phyloP scores from a whole-genome alignment of 2,113 vertebrate genomes.

The Entelurus aequoreus region DNA sequence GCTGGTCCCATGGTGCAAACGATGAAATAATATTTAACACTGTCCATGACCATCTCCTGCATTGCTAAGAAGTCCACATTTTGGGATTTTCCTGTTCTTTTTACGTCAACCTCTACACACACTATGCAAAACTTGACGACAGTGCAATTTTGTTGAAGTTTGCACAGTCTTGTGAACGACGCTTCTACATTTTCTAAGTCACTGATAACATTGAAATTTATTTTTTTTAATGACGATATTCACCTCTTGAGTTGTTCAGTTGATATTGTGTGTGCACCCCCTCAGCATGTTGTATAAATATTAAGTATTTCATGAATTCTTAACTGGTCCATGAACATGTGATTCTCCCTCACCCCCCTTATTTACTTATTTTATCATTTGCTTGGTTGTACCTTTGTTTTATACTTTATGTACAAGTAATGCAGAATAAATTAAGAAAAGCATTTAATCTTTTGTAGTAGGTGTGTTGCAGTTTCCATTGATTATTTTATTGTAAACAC shows the following conservation, averaged over 20 bases:
- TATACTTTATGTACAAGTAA: slow-evolving; percentile 68
- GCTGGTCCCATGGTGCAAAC: slow-evolving; percentile 50
- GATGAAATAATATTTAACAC: slow-evolving; percentile 5
- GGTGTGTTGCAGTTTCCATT: not conserved
- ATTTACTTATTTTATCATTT: slow-evolving; percentile 62
- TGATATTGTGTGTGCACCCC: slow-evolving; percentile 55
- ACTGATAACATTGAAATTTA: slow-evolving; percentile 44
- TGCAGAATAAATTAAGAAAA: slow-evolving; percentile 67
- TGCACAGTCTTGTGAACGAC: slow-evolving; percentile 52
- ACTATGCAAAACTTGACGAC: slow-evolving; percentile 66
- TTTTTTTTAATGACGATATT: slow-evolving; percentile 45
- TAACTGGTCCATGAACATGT: slow-evolving; percentile 29
- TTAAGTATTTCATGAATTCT: slow-evolving; percentile 51
- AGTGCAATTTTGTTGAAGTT: slow-evolving; percentile 53
- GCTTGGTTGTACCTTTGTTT: slow-evolving; percentile 68
- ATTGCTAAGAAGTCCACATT: slow-evolving; percentile 40
- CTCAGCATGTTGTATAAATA: slow-evolving; percentile 53
- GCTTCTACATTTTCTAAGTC: slow-evolving; percentile 53
- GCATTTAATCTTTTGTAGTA: slow-evolving; percentile 43
- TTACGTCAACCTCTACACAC: slow-evolving; percentile 51
- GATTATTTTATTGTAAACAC: no score
- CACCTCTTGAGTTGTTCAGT: slow-evolving; percentile 52
- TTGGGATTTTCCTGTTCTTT: slow-evolving; percentile 34
- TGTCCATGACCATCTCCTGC: slow-evolving; percentile 41
- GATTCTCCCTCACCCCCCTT: slow-evolving; percentile 31